Conservation (phyloP, 2,113 vertebrate species). For the Aviceda subcristata region DNA sequence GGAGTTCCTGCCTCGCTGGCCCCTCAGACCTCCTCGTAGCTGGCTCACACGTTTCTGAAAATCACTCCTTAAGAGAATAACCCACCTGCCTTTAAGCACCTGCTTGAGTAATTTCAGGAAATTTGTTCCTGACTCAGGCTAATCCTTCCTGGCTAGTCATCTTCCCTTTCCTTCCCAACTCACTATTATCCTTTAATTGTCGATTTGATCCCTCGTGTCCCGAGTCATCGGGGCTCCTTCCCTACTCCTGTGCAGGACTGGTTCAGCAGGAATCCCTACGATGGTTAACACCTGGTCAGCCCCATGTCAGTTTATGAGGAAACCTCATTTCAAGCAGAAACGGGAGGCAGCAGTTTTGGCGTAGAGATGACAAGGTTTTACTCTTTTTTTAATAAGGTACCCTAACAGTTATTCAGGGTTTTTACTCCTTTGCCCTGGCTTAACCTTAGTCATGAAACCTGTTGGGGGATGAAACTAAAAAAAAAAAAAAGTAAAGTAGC, state of each 20-base stretch:
- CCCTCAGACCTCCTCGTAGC: background rate
- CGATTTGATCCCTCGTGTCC: background rate
- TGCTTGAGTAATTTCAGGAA: constrained; percentile 48
- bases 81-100: background rate
- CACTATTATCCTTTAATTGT: constrained; percentile 51
- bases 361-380: background rate
- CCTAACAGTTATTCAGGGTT: background rate
- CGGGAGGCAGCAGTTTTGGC: background rate
- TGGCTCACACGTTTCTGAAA: background rate
- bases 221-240: background rate
- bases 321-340: background rate
- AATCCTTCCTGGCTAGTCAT: constrained; percentile 62
- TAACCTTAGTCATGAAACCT: background rate
- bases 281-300: background rate
- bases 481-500: background rate
- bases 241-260: background rate
- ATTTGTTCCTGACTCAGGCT: constrained; percentile 33
- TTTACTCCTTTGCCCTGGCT: background rate
- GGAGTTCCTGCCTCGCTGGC: background rate
- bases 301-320: background rate
- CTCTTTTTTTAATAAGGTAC: background rate
- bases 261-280: background rate
- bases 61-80: background rate
- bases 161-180: constrained; percentile 55
- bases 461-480: background rate